phyloP scores from a whole-genome alignment of 2,113 vertebrate genomes.

The Myodes glareolus region DNA sequence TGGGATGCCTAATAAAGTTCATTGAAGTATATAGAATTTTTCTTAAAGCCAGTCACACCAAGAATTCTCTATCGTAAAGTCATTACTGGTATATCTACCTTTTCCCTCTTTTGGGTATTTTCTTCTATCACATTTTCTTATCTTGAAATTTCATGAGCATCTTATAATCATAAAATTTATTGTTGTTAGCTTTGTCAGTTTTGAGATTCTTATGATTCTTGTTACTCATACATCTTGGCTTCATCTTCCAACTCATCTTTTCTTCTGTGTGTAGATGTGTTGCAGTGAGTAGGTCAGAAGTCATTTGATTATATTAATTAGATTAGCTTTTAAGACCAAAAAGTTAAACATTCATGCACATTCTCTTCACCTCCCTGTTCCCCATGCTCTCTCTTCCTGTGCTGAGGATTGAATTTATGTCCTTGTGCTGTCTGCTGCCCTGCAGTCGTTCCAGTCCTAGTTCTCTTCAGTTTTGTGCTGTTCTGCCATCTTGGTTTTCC shows the following conservation, averaged over 20 bases:
- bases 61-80: neutral
- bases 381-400: too few relatives aligned
- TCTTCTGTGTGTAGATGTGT: neutral
- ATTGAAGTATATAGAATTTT: neutral
- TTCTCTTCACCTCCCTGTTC: neutral
- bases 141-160: neutral
- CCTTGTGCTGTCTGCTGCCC: neutral
- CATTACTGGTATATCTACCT: neutral
- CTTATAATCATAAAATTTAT: constrained; percentile 1
- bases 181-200: neutral
- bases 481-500: neutral
- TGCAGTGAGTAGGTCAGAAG: neutral
- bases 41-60: neutral
- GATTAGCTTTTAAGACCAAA: neutral
- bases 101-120: constrained; percentile 9
- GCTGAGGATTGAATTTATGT: neutral
- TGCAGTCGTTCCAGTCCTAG: neutral
- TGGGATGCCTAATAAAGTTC: neutral
- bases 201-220: neutral
- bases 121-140: neutral
- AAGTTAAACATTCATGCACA: neutral
- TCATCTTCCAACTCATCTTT: constrained; percentile 26
- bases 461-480: neutral
- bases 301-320: neutral
- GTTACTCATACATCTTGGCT: neutral